Percentiles rank a stretch among this genome's conserved stretches.
These are phyloP conservation scores for Stegastes partitus DNA, from an alignment of 2,113 vertebrate species.

Conservation along the genomic window DNA sequence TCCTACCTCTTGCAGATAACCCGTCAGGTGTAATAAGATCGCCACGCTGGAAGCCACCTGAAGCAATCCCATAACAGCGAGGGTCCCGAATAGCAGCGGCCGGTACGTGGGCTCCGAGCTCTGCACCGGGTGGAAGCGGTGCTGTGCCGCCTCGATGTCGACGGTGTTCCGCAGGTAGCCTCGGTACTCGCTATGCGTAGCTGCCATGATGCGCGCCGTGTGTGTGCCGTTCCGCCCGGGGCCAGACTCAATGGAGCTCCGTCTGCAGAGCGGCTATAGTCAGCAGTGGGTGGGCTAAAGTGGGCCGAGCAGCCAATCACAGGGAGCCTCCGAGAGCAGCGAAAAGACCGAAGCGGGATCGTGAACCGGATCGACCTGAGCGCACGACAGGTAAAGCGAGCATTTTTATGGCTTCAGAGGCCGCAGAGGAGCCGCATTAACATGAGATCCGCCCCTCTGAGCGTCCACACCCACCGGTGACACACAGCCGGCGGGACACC, in stretches of 20 bases:
- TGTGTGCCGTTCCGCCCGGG: constrained; percentile 50
- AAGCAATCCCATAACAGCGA: constrained; percentile 91
- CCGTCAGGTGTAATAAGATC: constrained; percentile 92
- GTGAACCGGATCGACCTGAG: constrained; percentile 29
- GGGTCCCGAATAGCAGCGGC: constrained; percentile 87
- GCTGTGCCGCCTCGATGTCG: constrained; percentile 81
- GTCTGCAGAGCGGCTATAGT: constrained; percentile 66
- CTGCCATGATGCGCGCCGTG: constrained; percentile 81
- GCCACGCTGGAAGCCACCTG: constrained; percentile 96
- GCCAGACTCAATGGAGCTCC: constrained; percentile 65
- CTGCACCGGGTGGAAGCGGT: constrained; percentile 79
- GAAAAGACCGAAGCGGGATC: not conserved
- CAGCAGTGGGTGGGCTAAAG: constrained; percentile 80
- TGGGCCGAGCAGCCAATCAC: constrained; percentile 80
- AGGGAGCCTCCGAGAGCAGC: constrained; percentile 13
- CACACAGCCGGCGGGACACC: not conserved
- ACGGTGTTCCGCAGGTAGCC: constrained; percentile 82
- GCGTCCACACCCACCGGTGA: constrained; percentile 50
- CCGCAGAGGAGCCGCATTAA: not conserved
- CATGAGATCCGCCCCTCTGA: constrained; percentile 54
- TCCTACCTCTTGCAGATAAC: constrained; percentile 90
- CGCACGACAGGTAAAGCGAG: constrained; percentile 53
- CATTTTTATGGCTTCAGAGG: constrained; percentile 40
- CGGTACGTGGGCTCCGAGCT: constrained; percentile 83
- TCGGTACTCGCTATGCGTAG: constrained; percentile 83